These are phyloP conservation scores for Labeo catla DNA, from an alignment of 2,113 vertebrate species.

Conservation along the genomic window DNA sequence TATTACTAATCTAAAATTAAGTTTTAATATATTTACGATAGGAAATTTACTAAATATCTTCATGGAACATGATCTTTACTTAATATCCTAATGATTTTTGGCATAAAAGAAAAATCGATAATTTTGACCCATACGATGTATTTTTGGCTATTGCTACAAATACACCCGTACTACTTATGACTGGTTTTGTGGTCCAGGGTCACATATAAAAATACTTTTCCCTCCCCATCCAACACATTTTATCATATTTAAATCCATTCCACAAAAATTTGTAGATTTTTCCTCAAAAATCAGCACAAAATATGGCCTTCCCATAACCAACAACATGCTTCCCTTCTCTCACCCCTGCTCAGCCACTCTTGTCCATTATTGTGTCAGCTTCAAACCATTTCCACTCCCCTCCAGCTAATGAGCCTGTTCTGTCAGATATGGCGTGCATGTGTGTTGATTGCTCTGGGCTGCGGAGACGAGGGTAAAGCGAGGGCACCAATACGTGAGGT, in stretches of 20 bases:
- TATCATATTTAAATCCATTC: neutral
- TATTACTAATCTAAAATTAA: too few species aligned
- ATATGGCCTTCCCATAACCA: neutral
- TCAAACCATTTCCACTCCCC: slow-evolving; percentile 24
- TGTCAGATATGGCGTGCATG: slow-evolving; percentile 17
- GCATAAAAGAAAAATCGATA: too few species aligned
- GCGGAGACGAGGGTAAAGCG: slow-evolving; percentile 34
- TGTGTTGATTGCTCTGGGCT: slow-evolving; percentile 44
- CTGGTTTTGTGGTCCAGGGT: too few species aligned
- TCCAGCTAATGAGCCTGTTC: slow-evolving; percentile 37
- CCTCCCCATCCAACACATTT: neutral
- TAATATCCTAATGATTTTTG: too few species aligned
- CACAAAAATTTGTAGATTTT: neutral
- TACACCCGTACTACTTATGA: too few species aligned
- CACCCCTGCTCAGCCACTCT: neutral
- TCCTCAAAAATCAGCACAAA: neutral
- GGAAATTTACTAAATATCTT: too few species aligned
- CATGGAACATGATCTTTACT: too few species aligned
- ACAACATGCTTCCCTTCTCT: neutral
- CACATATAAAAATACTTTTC: too few species aligned
- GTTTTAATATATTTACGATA: too few species aligned
- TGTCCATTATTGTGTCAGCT: slow-evolving; percentile 35
- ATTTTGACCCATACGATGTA: too few species aligned
- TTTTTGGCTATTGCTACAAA: too few species aligned
- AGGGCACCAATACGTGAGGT: slow-evolving; percentile 21